A percentile compares a stretch with the other conserved stretches of the same genome.
Evolutionary conservation across 2,113 vertebrate species (phyloP).

Genomic region (Lepisosteus osseus): DNA sequence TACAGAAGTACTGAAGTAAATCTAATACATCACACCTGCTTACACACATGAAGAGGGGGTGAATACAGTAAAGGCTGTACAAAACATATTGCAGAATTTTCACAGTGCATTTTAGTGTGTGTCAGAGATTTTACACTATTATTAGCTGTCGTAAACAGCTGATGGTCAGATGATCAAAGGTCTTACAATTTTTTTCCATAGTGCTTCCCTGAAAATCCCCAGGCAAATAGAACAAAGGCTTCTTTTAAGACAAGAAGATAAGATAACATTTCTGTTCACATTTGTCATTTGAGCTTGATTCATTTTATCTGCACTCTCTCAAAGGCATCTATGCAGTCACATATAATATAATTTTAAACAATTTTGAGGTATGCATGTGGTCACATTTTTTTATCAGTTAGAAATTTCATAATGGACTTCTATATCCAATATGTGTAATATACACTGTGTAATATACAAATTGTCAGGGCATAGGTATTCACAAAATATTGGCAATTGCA

Average conservation of each 20-base stretch:
- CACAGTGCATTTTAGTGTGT: too few species aligned
- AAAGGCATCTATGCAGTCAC: not conserved
- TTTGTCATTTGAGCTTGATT: constrained; percentile 1
- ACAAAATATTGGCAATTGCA: not conserved
- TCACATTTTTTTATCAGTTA: constrained; percentile 5
- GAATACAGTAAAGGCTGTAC: too few species aligned
- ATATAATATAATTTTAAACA: not conserved
- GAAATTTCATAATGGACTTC: constrained; percentile 9
- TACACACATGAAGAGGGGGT: too few species aligned
- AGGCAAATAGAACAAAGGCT: constrained; percentile 13
- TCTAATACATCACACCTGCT: too few species aligned
- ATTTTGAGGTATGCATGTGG: constrained; percentile 12
- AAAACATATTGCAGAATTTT: too few species aligned
- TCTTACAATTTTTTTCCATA: not conserved
- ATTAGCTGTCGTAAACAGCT: not conserved
- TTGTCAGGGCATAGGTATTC: not conserved
- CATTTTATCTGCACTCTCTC: constrained; percentile 6
- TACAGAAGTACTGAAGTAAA: too few species aligned
- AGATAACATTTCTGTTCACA: constrained; percentile 7
- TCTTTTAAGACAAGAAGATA: constrained; percentile 9
- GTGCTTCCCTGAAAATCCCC: not conserved
- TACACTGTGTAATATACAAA: not conserved
- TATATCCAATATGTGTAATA: not conserved
- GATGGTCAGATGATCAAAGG: constrained; percentile 17
- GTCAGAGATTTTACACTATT: too few species aligned